Base-by-base conservation (phyloP, 2,888 invertebrate genomes). In the Platycnemis pennipes region DNA sequence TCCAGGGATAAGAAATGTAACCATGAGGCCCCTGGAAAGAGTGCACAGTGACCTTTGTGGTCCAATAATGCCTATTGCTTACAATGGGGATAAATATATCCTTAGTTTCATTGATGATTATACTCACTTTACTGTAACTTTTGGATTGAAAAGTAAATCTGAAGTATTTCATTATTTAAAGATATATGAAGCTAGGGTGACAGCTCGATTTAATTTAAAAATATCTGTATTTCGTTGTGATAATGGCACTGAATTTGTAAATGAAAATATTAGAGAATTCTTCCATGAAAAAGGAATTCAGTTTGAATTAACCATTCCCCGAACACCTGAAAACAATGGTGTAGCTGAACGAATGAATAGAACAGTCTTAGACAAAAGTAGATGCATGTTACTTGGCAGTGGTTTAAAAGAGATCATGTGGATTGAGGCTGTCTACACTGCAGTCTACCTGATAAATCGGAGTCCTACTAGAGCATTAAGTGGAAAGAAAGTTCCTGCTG, bases 401-500 rank as follows among this genome's bases (percentile, higher is more conserved):
- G 45, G 45, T 45, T 88, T 88, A 45, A 44, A 44, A 46, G n/a
- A 45, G 26, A 46, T n/a, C 26, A n/a, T 88, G 44, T 88, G 88
- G 88, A n/a, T 44, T 88, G 45, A 88, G 46, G 88, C 88, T 26
- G 46, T 88, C n/a, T 88, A n/a, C 19, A 46, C 88, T 13, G 45
- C 88, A 45, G 88, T 46, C n/a, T 88, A 88, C n/a, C 46, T 46
- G 46, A 88, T 88, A 19, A 45, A 88, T 26, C 44, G 88, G 45
- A 88, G 45, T 88, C 46, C 88, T 46, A 88, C 45, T 45, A 88
- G 46, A n/a, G 88, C 46, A n/a, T n/a, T 88, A 44, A 44, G 45
- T 46, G 88, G n/a, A 46, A 88, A 42, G n/a, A 22, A 56, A 56
- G 88, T 88, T 45, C 46, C 88, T 26, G 88, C 88, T 88, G 88